A percentile compares a stretch with the other conserved stretches of the same genome.
phyloP scores from a whole-genome alignment of 2,888 invertebrate genomes.

The Rhagium mordax region DNA sequence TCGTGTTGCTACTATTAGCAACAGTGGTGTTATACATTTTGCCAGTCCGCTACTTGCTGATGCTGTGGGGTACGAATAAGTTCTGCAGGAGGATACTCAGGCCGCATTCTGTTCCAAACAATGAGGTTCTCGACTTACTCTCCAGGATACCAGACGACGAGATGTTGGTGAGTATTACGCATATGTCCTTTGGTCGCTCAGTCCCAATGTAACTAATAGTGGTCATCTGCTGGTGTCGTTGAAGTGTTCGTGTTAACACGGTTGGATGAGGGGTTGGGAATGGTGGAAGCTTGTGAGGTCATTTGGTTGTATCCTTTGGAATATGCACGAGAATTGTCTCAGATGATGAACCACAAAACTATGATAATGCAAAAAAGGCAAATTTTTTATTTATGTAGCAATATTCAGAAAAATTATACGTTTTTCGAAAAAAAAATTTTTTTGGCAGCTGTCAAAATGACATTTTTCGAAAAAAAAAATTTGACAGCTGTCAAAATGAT shows the following conservation, averaged over 20 bases:
- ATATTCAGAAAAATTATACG: too few relatives aligned
- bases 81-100: conserved; percentile 93
- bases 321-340: too few relatives aligned
- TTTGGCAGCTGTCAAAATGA: too few relatives aligned
- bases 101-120: conserved; percentile 96
- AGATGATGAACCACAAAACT: too few relatives aligned
- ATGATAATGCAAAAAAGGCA: too few relatives aligned
- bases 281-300: too few relatives aligned
- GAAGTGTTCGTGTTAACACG: conserved; percentile 9
- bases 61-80: conserved; percentile 95
- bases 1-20: conserved; percentile 82
- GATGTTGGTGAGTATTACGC: conserved; percentile 81
- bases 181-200: background rate
- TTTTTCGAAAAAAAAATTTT: too few relatives aligned
- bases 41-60: conserved; percentile 89
- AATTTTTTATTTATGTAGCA: too few relatives aligned
- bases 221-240: conserved; percentile 53
- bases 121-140: conserved; percentile 94
- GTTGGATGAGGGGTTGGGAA: background rate
- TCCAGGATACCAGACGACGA: conserved; percentile 96
- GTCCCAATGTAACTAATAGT: conserved; percentile 37
- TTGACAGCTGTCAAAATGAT: too few relatives aligned
- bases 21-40: conserved; percentile 89
- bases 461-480: too few relatives aligned
- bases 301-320: too few relatives aligned